Evolutionary conservation across 2,888 invertebrate species (phyloP).

Genomic region (Callyntrura guangdongensis): DNA sequence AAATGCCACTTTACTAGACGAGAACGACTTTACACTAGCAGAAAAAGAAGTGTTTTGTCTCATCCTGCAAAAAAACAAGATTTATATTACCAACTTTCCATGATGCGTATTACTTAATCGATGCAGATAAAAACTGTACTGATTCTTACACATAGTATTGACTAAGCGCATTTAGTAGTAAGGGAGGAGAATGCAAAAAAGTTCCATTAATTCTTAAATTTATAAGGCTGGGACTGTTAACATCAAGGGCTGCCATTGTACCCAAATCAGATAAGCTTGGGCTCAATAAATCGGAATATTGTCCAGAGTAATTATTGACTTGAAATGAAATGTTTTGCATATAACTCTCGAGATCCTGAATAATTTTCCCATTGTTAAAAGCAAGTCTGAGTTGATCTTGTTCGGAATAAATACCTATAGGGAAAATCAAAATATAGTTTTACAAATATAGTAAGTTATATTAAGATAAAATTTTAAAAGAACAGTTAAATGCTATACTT

Average conservation of each 20-base stretch:
- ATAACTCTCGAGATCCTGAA: background rate
- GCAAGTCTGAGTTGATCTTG: constrained; percentile 49
- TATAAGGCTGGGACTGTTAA: constrained; percentile 86
- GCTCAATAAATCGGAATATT: constrained; percentile 81
- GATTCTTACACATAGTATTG: constrained; percentile 89
- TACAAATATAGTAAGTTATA: background rate
- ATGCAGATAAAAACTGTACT: too few relatives aligned
- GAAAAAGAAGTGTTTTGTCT: constrained; percentile 1
- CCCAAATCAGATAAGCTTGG: constrained; percentile 69
- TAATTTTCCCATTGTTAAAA: background rate
- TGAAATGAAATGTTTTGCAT: constrained; percentile 45
- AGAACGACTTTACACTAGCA: constrained; percentile 59
- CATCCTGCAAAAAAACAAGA: constrained; percentile 3
- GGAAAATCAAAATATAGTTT: background rate
- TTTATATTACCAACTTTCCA: background rate
- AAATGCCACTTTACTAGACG: constrained; percentile 60
- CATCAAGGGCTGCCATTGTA: constrained; percentile 80
- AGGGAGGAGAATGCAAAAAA: constrained; percentile 92
- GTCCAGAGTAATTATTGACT: constrained; percentile 80
- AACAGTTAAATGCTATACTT: constrained; percentile 37
- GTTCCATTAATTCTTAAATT: constrained; percentile 90
- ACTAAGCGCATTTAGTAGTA: constrained; percentile 90
- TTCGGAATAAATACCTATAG: constrained; percentile 43
- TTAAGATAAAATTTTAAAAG: background rate
- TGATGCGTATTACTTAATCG: background rate